Evolutionary conservation across 2,888 invertebrate genomes (phyloP).

Genomic region (Asteroscopus sphinx): DNA sequence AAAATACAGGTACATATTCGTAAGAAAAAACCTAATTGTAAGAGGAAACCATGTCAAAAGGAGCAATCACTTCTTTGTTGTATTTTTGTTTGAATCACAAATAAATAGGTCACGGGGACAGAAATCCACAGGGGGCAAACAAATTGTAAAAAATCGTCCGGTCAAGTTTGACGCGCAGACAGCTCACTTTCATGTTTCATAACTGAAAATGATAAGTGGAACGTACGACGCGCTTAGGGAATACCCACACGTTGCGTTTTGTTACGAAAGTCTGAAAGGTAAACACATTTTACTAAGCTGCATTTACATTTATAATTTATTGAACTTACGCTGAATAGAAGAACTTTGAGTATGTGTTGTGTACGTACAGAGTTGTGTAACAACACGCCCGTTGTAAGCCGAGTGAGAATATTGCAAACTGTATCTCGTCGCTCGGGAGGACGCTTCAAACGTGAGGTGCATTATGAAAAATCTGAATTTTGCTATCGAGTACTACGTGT

Average conservation of each 20-base stretch:
- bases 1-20: constrained; percentile 25
- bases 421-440: constrained; percentile 30
- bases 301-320: constrained; percentile 49
- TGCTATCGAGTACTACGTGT: constrained; percentile 34
- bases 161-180: constrained; percentile 38
- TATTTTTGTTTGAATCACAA: constrained; percentile 46
- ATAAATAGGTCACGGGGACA: constrained; percentile 53
- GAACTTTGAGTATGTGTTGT: constrained; percentile 21
- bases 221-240: constrained; percentile 18
- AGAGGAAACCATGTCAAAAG: constrained; percentile 33
- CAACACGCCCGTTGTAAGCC: constrained; percentile 28
- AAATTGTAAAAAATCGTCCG: constrained; percentile 53
- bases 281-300: constrained; percentile 37
- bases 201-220: constrained; percentile 47
- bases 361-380: constrained; percentile 30
- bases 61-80: constrained; percentile 50
- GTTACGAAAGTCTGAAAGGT: constrained; percentile 28
- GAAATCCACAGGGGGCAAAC: constrained; percentile 41
- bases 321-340: constrained; percentile 50
- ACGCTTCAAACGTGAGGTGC: constrained; percentile 49
- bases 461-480: constrained; percentile 52
- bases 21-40: constrained; percentile 32
- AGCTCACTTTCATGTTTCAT: constrained; percentile 44
- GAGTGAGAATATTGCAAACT: constrained; percentile 47
- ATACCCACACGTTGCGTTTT: constrained; percentile 29